Percentiles rank a stretch among this genome's conserved stretches.
Evolutionary conservation across 2,113 vertebrate genomes (phyloP).

Genomic region (Hepsetus odoe): DNA sequence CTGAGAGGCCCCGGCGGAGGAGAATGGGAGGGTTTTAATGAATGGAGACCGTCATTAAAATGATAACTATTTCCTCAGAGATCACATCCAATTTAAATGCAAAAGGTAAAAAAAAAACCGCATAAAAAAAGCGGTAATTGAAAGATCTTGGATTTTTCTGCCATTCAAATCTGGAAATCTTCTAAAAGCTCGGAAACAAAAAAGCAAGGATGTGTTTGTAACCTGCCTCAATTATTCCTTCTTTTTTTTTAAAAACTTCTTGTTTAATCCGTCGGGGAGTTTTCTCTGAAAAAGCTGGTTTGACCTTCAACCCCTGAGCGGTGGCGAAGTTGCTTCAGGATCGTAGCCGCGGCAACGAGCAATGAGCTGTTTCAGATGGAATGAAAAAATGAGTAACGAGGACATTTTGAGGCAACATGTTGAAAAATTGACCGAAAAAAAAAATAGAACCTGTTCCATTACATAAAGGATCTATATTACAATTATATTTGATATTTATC

Average conservation of each 20-base stretch:
- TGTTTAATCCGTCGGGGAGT: constrained; percentile 61
- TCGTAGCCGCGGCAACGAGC: background rate
- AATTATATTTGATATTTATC: too few species aligned
- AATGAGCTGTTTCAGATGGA: background rate
- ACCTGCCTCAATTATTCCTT: constrained; percentile 63
- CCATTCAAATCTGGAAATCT: constrained; percentile 72
- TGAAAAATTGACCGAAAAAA: too few species aligned
- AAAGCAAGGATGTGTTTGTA: constrained; percentile 58
- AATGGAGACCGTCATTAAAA: constrained; percentile 78
- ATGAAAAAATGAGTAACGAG: too few species aligned
- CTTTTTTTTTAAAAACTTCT: constrained; percentile 23
- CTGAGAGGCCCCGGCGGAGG: constrained; percentile 48
- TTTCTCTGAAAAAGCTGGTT: constrained; percentile 27
- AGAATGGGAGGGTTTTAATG: constrained; percentile 74
- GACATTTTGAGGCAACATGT: too few species aligned
- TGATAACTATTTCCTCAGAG: constrained; percentile 78
- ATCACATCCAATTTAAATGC: constrained; percentile 77
- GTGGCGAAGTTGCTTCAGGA: constrained; percentile 16
- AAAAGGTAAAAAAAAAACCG: constrained; percentile 52
- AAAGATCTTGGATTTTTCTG: constrained; percentile 73
- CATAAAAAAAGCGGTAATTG: constrained; percentile 71
- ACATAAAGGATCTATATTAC: too few species aligned
- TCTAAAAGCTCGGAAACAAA: constrained; percentile 53
- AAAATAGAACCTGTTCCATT: too few species aligned
- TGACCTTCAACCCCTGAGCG: constrained; percentile 52